Conservation (phyloP, 2,797 vertebrate species). For the Gallirallus australis region DNA sequence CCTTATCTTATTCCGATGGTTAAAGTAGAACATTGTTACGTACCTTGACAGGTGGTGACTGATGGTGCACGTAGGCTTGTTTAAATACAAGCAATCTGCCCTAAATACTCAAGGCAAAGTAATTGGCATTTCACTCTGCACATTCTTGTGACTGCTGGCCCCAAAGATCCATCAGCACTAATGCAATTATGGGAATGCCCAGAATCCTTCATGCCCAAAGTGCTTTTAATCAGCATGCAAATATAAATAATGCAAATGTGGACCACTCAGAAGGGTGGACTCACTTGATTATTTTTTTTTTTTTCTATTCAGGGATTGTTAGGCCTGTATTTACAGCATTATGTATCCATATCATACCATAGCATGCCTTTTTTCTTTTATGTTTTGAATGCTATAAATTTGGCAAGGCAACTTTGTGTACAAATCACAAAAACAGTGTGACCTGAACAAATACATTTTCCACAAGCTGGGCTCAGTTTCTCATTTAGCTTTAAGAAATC, state of each 20-base stretch:
- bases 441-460: constrained; percentile 63
- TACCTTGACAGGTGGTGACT: background rate
- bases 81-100: background rate
- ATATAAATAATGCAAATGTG: background rate
- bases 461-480: constrained; percentile 18
- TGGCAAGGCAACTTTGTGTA: background rate
- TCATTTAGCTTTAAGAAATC: constrained; percentile 38
- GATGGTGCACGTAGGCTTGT: background rate
- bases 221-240: constrained; percentile 18
- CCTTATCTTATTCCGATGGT: background rate
- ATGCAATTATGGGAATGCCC: background rate
- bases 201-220: background rate
- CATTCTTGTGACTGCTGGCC: background rate
- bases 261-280: background rate
- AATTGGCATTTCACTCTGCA: background rate
- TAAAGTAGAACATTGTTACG: background rate
- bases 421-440: constrained; percentile 45
- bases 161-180: background rate
- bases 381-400: background rate
- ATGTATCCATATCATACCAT: background rate
- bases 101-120: background rate
- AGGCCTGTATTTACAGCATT: background rate
- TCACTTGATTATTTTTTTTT: accelerated
- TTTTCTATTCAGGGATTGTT: background rate
- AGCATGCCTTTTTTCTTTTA: background rate